phyloP scores from a whole-genome alignment of 1,140 invertebrate species.

The Drosophila malerkotliana region DNA sequence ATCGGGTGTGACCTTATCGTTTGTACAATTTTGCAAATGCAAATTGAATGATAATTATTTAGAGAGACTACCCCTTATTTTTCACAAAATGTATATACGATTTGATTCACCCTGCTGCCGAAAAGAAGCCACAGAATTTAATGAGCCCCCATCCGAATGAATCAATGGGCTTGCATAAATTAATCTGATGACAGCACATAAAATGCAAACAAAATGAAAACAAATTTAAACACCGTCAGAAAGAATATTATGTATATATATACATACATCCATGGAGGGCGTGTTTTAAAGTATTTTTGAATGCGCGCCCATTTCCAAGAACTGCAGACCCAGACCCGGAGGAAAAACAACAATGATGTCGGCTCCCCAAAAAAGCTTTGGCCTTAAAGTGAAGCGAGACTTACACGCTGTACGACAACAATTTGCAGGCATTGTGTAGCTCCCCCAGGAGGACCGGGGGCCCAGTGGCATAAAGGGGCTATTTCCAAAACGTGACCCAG shows the following conservation, averaged over 20 bases:
- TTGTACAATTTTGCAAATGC: conserved; percentile 39
- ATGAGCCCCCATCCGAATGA: conserved; percentile 52
- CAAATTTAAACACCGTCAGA: conserved; percentile 11
- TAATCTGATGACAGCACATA: conserved; percentile 54
- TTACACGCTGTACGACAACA: conserved; percentile 79
- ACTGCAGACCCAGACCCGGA: conserved; percentile 50
- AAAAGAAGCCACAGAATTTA: conserved; percentile 25
- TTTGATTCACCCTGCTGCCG: not conserved
- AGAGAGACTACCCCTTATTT: not conserved
- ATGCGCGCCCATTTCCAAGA: conserved; percentile 75
- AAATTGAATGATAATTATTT: conserved; percentile 54
- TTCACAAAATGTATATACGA: not conserved
- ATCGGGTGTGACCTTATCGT: conserved; percentile 53
- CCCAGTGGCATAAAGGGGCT: not conserved
- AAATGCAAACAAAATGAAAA: conserved; percentile 60
- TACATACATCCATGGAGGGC: conserved; percentile 28
- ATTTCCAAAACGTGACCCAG: conserved; percentile 72
- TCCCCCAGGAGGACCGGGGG: not conserved
- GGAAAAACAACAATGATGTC: conserved; percentile 22
- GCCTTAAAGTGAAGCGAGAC: conserved; percentile 73
- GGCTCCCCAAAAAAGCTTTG: conserved; percentile 38
- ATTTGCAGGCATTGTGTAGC: conserved; percentile 63
- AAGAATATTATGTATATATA: not conserved
- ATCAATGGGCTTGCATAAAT: conserved; percentile 60
- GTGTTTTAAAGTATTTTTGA: conserved; percentile 41